These are phyloP conservation scores for Microhierax caerulescens DNA, from an alignment of 2,797 vertebrate species.

Conservation along the genomic window DNA sequence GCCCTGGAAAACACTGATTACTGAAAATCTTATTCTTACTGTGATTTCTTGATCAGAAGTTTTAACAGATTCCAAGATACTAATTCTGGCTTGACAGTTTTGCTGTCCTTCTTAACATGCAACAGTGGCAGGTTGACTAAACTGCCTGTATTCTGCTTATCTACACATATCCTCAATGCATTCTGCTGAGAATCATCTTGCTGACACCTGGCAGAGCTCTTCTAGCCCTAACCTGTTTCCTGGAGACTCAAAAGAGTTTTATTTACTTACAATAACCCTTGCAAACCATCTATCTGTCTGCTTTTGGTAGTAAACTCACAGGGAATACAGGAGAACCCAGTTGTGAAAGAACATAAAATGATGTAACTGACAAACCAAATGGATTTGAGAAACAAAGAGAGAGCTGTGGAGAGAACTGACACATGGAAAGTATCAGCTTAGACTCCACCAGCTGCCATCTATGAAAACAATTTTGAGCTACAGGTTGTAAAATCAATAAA, in stretches of 20 bases:
- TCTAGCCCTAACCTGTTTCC: not conserved
- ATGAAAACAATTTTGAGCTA: not conserved
- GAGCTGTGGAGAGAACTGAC: not conserved
- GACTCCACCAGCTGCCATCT: not conserved
- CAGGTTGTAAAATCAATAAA: slow-evolving; percentile 17
- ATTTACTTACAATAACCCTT: not conserved
- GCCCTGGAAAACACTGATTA: not conserved
- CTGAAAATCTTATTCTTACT: not conserved
- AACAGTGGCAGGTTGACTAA: not conserved
- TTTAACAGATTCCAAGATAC: not conserved
- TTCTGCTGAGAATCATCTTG: not conserved
- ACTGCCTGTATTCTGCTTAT: not conserved
- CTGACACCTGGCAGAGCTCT: not conserved
- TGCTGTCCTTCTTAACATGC: not conserved
- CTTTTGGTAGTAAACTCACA: not conserved
- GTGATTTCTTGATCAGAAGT: not conserved
- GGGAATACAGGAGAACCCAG: not conserved
- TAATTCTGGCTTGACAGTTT: not conserved
- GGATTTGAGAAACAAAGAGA: not conserved
- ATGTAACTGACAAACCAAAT: not conserved
- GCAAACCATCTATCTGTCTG: not conserved
- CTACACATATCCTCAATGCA: not conserved
- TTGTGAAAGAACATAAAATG: not conserved
- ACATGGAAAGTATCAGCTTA: not conserved
- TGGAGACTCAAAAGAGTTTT: not conserved